phyloP scores from a whole-genome alignment of 2,888 invertebrate genomes.

The Andrena trimmerana region DNA sequence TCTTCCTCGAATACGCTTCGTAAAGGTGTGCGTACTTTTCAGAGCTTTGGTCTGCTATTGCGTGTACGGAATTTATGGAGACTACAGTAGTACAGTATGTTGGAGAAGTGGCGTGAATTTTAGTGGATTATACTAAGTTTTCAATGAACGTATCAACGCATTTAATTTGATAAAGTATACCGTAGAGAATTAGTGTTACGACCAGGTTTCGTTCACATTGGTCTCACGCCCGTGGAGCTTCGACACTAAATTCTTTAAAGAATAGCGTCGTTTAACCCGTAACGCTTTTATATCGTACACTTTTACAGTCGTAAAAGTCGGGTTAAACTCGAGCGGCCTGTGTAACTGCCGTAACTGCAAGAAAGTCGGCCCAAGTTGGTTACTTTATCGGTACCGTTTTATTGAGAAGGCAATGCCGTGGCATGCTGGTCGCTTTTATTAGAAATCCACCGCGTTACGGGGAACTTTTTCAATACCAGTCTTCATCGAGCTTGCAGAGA shows the following conservation, averaged over 20 bases:
- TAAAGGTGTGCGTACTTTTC: neutral
- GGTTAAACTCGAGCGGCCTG: conserved; percentile 41
- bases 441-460: conserved; percentile 69
- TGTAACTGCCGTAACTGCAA: conserved; percentile 57
- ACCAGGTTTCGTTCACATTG: neutral
- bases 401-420: conserved; percentile 65
- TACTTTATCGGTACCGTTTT: conserved; percentile 64
- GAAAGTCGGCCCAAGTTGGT: conserved; percentile 54
- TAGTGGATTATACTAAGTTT: neutral
- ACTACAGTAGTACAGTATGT: neutral
- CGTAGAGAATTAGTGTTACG: neutral
- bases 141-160: neutral
- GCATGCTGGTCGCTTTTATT: conserved; percentile 68
- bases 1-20: neutral
- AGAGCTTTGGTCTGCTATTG: neutral
- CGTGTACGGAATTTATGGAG: neutral
- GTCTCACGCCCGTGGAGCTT: neutral
- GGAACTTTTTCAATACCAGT: conserved; percentile 75
- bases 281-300: conserved; percentile 40
- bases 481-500: neutral
- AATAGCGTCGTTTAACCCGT: conserved; percentile 21
- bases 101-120: neutral
- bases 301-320: conserved; percentile 54
- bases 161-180: neutral
- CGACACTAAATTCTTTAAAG: conserved; percentile 7